Evolutionary conservation across 2,113 vertebrate genomes (phyloP).

Genomic region (Daboia siamensis): DNA sequence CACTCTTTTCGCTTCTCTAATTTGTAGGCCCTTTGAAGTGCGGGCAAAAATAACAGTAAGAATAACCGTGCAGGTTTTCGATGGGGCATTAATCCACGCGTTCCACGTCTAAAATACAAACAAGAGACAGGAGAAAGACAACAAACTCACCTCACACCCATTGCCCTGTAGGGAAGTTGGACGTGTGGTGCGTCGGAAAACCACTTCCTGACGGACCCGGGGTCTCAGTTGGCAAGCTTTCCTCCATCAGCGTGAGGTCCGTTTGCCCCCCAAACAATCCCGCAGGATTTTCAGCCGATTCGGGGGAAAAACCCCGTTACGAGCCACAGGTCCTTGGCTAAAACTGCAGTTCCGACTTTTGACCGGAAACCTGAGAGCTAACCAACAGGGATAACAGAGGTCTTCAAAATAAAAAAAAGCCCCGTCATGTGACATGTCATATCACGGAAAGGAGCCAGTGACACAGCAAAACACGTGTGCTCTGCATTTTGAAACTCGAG

Average conservation of each 20-base stretch:
- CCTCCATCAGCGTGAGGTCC: not conserved
- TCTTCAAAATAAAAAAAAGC: not conserved
- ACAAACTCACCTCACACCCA: not conserved
- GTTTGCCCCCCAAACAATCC: not conserved
- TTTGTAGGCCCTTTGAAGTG: too few species aligned
- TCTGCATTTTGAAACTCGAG: not conserved
- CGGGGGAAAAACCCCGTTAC: not conserved
- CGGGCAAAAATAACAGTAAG: too few species aligned
- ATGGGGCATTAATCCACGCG: not conserved
- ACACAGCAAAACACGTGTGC: not conserved
- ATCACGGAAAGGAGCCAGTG: not conserved
- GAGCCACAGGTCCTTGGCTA: not conserved
- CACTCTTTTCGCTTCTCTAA: not conserved
- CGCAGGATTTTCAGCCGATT: accelerated
- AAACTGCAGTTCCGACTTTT: not conserved
- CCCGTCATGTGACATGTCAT: not conserved
- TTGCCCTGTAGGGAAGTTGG: not conserved
- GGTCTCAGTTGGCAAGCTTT: not conserved
- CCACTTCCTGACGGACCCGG: accelerated
- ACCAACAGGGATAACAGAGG: not conserved
- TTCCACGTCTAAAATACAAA: not conserved
- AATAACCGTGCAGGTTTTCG: not conserved
- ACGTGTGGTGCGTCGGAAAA: not conserved
- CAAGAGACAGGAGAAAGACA: not conserved
- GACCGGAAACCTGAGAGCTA: not conserved